Percentiles rank a stretch among this genome's conserved stretches.
Evolutionary conservation across 2,113 vertebrate species (phyloP).

Genomic region (Anseranas semipalmata): DNA sequence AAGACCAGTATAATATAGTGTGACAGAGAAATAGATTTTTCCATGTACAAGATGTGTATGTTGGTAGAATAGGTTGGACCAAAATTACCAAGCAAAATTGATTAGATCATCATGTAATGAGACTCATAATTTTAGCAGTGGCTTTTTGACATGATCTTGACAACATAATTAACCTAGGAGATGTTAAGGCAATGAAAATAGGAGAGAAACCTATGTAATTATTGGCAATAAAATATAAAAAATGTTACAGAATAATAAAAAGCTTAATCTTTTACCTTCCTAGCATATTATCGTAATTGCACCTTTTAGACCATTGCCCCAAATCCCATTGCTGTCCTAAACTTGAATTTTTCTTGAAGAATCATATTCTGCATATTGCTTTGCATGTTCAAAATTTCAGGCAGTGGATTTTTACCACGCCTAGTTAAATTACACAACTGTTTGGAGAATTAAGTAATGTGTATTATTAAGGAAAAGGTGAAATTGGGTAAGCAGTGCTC

Average conservation of each 20-base stretch:
- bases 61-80: neutral
- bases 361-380: neutral
- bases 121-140: constrained; percentile 33
- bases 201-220: neutral
- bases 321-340: neutral
- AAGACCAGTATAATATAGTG: neutral
- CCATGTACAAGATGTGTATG: neutral
- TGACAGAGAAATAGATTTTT: constrained; percentile 24
- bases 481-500: neutral
- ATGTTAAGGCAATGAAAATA: constrained; percentile 12
- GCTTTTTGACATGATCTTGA: constrained; percentile 42
- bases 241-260: constrained; percentile 46
- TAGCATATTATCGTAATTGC: neutral
- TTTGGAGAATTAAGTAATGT: neutral
- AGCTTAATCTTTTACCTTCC: neutral
- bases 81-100: constrained; percentile 27
- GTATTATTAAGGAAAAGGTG: neutral
- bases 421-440: neutral
- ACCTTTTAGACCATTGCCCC: neutral
- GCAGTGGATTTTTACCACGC: neutral
- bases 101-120: constrained; percentile 46
- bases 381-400: neutral
- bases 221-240: constrained; percentile 16
- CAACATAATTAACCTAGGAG: constrained; percentile 65
- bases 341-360: neutral